phyloP scores from a whole-genome alignment of 2,888 invertebrate genomes.

The Trichopria drosophilae region DNA sequence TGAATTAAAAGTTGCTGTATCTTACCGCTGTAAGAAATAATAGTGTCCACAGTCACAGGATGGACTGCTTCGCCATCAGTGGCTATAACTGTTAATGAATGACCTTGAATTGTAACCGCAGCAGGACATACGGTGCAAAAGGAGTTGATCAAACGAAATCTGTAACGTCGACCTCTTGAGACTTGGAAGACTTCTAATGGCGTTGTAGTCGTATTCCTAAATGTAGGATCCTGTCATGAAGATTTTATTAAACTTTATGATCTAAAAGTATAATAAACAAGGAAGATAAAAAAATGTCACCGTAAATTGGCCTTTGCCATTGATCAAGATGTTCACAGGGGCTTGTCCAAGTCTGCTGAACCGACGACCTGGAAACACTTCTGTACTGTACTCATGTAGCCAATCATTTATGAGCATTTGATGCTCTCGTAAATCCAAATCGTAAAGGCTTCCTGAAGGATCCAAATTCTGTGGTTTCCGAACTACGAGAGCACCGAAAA shows the following conservation, averaged over 20 bases:
- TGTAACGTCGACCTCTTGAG: constrained; percentile 60
- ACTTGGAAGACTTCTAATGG: constrained; percentile 48
- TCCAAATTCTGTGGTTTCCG: constrained; percentile 60
- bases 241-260: background rate
- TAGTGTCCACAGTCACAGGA: constrained; percentile 56
- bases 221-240: constrained; percentile 34
- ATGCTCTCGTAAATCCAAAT: constrained; percentile 61
- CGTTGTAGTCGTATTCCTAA: constrained; percentile 39
- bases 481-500: constrained; percentile 64
- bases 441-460: constrained; percentile 48
- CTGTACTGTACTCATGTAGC: constrained; percentile 49
- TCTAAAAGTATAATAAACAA: constrained; percentile 6
- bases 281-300: constrained; percentile 12
- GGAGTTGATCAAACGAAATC: constrained; percentile 64
- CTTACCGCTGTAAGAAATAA: constrained; percentile 62
- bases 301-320: constrained; percentile 47
- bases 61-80: constrained; percentile 62
- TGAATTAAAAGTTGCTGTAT: no score
- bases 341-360: constrained; percentile 54
- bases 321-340: constrained; percentile 53
- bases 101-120: constrained; percentile 59
- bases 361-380: constrained; percentile 57
- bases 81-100: constrained; percentile 62
- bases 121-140: constrained; percentile 63
- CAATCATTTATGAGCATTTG: constrained; percentile 64